Evolutionary conservation across 2,113 vertebrate genomes (phyloP), one percentile per base, ranked within the genome.

Genomic region (Sclerurus mexicanus): DNA sequence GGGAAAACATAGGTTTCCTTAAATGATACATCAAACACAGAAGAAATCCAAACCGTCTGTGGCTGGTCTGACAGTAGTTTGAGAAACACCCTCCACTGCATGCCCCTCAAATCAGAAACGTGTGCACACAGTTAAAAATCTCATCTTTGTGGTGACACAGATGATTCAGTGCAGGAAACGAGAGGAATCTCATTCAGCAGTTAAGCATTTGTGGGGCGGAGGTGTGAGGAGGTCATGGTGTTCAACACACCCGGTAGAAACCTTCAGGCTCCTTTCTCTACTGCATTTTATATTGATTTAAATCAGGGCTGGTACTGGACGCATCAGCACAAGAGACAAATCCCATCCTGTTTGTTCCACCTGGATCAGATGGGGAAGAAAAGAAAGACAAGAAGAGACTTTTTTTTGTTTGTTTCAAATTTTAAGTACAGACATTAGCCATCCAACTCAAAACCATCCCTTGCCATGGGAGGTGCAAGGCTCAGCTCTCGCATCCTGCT

Each of bases 61-160:
- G 60, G 62, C 53, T 77, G 74, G 40, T 73, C 82, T 93, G 95
- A 80, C 82, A 85, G 87, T 87, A 95, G 92, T 86, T 96, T 87
- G 82, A 94, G 95, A 87, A 96, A 88, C 92, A 95, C 83, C 92
- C 85, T 95, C 46, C 0, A 3, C 62, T 93, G 78, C 75, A 11
- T 88, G 92, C 80, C 85, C 88, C 90, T 96, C 88, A 93, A 96
- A 96, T 92, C 56, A 94, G 92, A 94, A 96, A 86, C 52, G 86
- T 95, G 93, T 94, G 90, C 14, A 0, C 68, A 53, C 40, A 68
- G 92, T 94, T 93, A 87, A 94, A 95, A 90, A 93, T 94, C 95
- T 94, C 91, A 46, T 97, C 91, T 96, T 95, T 95, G 87, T 95
- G 94, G 93, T 97, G 96, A 95, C 95, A 94, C 94, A 94, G 95